Base-by-base conservation (phyloP, 2,888 invertebrate genomes). In the Drosophila prolongata region DNA sequence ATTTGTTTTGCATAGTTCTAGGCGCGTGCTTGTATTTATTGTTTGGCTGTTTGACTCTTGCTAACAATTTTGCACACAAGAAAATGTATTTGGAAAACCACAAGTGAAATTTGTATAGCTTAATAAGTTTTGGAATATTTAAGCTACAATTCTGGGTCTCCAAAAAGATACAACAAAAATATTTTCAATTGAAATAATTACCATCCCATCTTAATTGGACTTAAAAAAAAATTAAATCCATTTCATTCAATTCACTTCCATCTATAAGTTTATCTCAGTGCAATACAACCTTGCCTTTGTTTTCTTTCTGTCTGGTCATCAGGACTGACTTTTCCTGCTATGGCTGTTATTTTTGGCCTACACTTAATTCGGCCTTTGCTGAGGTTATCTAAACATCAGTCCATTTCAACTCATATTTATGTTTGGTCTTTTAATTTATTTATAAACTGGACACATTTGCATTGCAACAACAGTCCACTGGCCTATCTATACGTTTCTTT, bases 21-120 rank as follows among this genome's bases (percentile, higher is more conserved):
- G 87, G 84, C 87, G 89, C 87, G 78, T 89, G 76, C 74, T 66
- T 59, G 65, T 66, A 75, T 84, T 87, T 89, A 89, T 87, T 89
- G 85, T 89, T 84, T 76, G 71, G 70, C 42, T 64, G 67, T 53
- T 52, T 72, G 66, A 50, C 57, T 47, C 30, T 50, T 62, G 60
- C 50, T 37, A 38, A 43, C 47, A 73, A 58, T 53, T 68, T n/a
- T 43, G 43, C 27, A 24, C 30, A 24, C 16, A 34, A 40, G 9
- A 11, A 53, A 53, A 47, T n/a, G 0, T 4, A n/a, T n/a, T 3
- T 4, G 27, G 0, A 5, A n/a, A 30, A 30, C 4, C 10, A 9
- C 19, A 1, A 30, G 8, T 6, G 2, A 30, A 8, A 8, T 30
- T 19, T 24, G 24, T 24, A 24, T 24, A 19, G 19, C 19, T 19